Percentiles rank a stretch among this genome's conserved stretches.
Evolutionary conservation across 1,140 invertebrate species (phyloP).

Genomic region (Drosophila melanogaster): DNA sequence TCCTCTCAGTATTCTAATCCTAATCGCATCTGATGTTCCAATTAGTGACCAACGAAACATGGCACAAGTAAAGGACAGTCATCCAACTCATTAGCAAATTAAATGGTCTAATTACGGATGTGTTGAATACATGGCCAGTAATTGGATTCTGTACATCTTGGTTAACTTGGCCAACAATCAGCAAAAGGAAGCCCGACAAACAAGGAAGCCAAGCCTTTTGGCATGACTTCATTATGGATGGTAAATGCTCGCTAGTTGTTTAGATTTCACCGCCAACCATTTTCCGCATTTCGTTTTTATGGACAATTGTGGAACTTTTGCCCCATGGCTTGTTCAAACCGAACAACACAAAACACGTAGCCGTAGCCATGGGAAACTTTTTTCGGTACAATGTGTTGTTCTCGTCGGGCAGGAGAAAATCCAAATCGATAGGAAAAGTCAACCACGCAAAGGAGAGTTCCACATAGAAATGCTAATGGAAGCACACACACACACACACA

Average conservation of each 20-base stretch:
- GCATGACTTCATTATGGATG: conserved; percentile 49
- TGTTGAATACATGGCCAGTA: conserved; percentile 26
- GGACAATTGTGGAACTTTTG: conserved; percentile 47
- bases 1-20: not conserved
- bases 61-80: not conserved
- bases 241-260: conserved; percentile 36
- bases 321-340: not conserved
- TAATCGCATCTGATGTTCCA: not conserved
- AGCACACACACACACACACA: conserved; percentile 19
- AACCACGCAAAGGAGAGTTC: conserved; percentile 36
- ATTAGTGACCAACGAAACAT: too few species aligned
- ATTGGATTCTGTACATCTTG: conserved; percentile 36
- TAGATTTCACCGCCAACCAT: conserved; percentile 1
- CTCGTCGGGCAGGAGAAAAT: not conserved
- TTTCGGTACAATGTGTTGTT: conserved; percentile 30
- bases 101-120: conserved; percentile 31
- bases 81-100: conserved; percentile 24
- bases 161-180: conserved; percentile 38
- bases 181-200: not conserved
- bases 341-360: conserved; percentile 16
- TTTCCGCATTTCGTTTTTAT: conserved; percentile 30
- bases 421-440: conserved; percentile 57
- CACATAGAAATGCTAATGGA: conserved; percentile 45
- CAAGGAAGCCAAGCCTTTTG: conserved; percentile 13
- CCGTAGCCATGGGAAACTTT: conserved; percentile 38